A percentile compares a stretch with the other conserved stretches of the same genome.
Evolutionary conservation across 2,888 invertebrate species (phyloP).

Genomic region (Orgyia antiqua): DNA sequence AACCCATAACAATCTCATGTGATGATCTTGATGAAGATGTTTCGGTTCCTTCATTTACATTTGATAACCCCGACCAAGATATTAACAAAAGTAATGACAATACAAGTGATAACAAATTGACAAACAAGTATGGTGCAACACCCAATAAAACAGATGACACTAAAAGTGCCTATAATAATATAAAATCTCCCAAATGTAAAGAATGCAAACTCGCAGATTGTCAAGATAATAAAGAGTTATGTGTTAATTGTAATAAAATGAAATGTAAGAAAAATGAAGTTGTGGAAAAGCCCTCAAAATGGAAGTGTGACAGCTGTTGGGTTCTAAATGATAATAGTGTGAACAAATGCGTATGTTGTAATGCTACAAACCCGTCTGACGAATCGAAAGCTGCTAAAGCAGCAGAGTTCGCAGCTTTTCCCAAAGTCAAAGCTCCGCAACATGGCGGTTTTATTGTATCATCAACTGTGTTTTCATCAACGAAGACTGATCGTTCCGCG

Average conservation of each 20-base stretch:
- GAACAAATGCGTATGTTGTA: constrained; percentile 43
- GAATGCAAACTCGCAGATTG: constrained; percentile 34
- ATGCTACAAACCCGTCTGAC: constrained; percentile 26
- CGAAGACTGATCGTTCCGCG: too few relatives aligned
- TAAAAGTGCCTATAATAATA: constrained; percentile 40
- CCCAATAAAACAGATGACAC: constrained; percentile 37
- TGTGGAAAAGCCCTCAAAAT: constrained; percentile 25
- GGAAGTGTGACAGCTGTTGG: constrained; percentile 50
- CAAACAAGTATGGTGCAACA: neutral
- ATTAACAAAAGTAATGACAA: constrained; percentile 25
- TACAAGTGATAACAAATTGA: constrained; percentile 3
- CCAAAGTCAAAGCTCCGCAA: constrained; percentile 30
- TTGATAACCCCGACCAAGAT: constrained; percentile 42
- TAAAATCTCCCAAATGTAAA: constrained; percentile 34
- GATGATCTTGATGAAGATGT: constrained; percentile 19
- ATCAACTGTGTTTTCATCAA: too few relatives aligned
- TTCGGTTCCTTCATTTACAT: constrained; percentile 34
- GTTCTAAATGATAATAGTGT: constrained; percentile 34
- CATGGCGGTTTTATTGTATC: constrained; percentile 44
- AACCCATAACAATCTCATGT: constrained; percentile 38
- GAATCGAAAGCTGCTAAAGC: neutral
- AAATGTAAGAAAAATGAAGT: too few relatives aligned
- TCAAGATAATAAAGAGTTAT: constrained; percentile 30
- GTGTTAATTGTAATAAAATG: constrained; percentile 39
- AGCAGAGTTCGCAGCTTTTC: neutral